These are phyloP conservation scores for Philopotamus ludificatus DNA, from an alignment of 1,140 invertebrate genomes.

Conservation along the genomic window DNA sequence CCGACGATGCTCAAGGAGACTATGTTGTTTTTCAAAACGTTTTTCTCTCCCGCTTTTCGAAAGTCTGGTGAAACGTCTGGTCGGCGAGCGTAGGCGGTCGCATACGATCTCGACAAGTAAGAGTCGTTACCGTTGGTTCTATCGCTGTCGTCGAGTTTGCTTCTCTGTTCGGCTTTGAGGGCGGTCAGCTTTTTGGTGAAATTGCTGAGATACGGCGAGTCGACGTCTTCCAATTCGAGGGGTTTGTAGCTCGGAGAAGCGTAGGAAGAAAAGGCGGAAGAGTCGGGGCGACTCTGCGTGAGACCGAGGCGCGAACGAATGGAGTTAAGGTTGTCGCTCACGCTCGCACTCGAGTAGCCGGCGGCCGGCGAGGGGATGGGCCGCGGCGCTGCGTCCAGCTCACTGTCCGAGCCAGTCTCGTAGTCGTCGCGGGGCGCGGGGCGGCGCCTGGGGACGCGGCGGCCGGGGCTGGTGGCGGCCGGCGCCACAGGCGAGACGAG, in stretches of 20 bases:
- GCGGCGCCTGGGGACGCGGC: background rate
- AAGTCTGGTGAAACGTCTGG: slow-evolving; percentile 52
- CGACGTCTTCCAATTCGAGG: slow-evolving; percentile 50
- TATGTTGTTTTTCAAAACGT: slow-evolving; percentile 60
- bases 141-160: slow-evolving; percentile 47
- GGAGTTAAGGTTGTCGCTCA: slow-evolving; percentile 46
- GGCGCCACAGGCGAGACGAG: background rate
- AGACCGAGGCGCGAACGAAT: slow-evolving; percentile 55
- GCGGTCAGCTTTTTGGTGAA: slow-evolving; percentile 63
- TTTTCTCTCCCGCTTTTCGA: slow-evolving; percentile 52
- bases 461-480: background rate
- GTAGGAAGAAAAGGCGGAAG: slow-evolving; percentile 44
- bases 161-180: slow-evolving; percentile 51
- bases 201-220: slow-evolving; percentile 67
- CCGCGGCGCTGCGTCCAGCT: slow-evolving; percentile 46
- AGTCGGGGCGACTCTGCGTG: slow-evolving; percentile 47
- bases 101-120: slow-evolving; percentile 44
- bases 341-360: background rate
- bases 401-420: slow-evolving; percentile 61
- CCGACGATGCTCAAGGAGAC: slow-evolving; percentile 64
- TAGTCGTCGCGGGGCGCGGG: slow-evolving; percentile 52
- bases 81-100: slow-evolving; percentile 43
- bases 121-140: slow-evolving; percentile 48
- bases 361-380: background rate
- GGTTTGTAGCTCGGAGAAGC: slow-evolving; percentile 48